Percentiles rank a stretch among this genome's conserved stretches.
phyloP scores from a whole-genome alignment of 2,888 invertebrate genomes.

The Allolobophora icterica region DNA sequence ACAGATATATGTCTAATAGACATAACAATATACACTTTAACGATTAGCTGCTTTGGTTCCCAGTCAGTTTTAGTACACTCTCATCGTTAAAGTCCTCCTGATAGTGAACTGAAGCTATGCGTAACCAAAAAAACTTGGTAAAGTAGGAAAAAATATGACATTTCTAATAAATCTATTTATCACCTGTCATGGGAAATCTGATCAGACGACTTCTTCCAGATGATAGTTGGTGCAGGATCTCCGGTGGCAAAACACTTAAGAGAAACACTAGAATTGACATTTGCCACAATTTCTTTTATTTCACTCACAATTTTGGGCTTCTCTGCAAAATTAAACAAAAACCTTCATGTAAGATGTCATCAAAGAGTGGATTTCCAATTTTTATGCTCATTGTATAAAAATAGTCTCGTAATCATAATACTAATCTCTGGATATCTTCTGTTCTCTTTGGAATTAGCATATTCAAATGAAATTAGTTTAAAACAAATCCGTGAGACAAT shows the following conservation, averaged over 20 bases:
- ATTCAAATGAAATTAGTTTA: no score
- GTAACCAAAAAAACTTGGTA: neutral
- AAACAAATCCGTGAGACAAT: no score
- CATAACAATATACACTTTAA: no score
- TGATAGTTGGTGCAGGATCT: conserved; percentile 49
- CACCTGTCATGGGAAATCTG: conserved; percentile 42
- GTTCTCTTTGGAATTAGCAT: neutral
- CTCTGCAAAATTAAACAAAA: conserved; percentile 69
- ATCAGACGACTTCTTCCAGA: conserved; percentile 48
- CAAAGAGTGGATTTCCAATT: neutral
- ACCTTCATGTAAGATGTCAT: conserved; percentile 5
- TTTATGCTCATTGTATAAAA: neutral
- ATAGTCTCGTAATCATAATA: no score
- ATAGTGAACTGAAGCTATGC: neutral
- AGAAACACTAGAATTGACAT: conserved; percentile 44
- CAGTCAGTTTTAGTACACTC: no score
- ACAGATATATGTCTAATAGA: no score
- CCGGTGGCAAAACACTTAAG: conserved; percentile 49
- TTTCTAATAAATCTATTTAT: neutral
- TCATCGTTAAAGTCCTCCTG: no score
- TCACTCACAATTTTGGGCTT: conserved; percentile 65
- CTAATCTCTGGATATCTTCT: neutral
- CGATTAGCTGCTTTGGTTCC: no score
- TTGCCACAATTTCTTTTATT: conserved; percentile 41
- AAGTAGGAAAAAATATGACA: neutral